These are phyloP conservation scores for Apocrypta bakeri DNA, from an alignment of 1,140 invertebrate species.

Conservation along the genomic window DNA sequence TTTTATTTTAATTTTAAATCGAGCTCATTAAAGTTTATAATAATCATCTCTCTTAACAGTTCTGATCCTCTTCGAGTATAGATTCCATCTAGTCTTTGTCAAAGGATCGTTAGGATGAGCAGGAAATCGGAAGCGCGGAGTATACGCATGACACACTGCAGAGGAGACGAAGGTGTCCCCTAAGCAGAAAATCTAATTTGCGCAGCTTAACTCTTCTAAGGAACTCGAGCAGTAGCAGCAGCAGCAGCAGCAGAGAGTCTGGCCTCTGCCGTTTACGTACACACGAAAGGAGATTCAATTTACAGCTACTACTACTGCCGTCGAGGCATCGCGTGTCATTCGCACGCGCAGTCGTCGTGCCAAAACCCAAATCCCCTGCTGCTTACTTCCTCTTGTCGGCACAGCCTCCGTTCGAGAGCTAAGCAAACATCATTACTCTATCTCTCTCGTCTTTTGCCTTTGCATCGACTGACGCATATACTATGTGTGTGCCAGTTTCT, in stretches of 20 bases:
- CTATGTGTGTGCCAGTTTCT: neutral
- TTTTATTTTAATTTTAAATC: no score
- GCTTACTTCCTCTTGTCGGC: neutral
- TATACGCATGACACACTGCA: neutral
- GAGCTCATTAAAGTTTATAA: neutral
- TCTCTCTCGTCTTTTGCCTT: slow-evolving; percentile 45
- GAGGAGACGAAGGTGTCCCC: neutral
- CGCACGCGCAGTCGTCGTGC: slow-evolving; percentile 53
- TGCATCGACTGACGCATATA: neutral
- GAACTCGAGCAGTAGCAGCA: slow-evolving; percentile 64
- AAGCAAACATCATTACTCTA: slow-evolving; percentile 71
- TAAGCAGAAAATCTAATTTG: slow-evolving; percentile 73
- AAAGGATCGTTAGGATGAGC: neutral
- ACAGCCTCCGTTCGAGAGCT: slow-evolving; percentile 60
- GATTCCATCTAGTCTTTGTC: neutral
- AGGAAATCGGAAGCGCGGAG: neutral
- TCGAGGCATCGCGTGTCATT: neutral
- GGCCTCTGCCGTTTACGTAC: slow-evolving; percentile 54
- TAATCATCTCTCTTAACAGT: neutral
- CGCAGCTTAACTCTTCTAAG: slow-evolving; percentile 68
- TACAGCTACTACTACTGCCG: slow-evolving; percentile 6
- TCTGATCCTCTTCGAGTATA: no score
- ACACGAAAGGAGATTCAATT: slow-evolving; percentile 55
- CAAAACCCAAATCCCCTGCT: slow-evolving; percentile 63
- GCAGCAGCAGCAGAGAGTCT: slow-evolving; percentile 9